Evolutionary conservation across 1,140 invertebrate species (phyloP).

Genomic region (Nixonia krombeini): DNA sequence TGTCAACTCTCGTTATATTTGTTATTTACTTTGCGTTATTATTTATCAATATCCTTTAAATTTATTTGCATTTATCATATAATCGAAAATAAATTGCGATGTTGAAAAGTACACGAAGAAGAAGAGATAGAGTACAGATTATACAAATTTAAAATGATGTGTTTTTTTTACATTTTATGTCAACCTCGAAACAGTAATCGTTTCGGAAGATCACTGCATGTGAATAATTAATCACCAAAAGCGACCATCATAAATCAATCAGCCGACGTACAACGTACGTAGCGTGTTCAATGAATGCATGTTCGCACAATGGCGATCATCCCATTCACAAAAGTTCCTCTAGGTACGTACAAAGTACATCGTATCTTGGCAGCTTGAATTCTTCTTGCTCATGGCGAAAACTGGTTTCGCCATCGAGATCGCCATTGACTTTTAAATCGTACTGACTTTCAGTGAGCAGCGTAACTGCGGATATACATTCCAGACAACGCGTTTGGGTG

Average conservation of each 20-base stretch:
- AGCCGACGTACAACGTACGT: slow-evolving; percentile 8
- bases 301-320: slow-evolving; percentile 33
- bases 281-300: slow-evolving; percentile 36
- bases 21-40: not conserved
- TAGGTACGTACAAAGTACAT: slow-evolving; percentile 25
- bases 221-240: not conserved
- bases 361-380: slow-evolving; percentile 15
- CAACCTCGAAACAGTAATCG: not conserved
- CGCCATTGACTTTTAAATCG: slow-evolving; percentile 54
- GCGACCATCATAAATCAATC: slow-evolving; percentile 31
- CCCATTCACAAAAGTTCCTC: slow-evolving; percentile 52
- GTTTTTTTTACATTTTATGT: not conserved
- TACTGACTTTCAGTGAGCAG: slow-evolving; percentile 40
- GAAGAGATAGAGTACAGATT: too few species aligned
- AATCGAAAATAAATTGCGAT: too few species aligned
- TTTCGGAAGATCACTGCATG: not conserved
- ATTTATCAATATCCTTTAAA: too few species aligned
- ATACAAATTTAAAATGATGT: too few species aligned
- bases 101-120: too few species aligned
- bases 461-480: slow-evolving; percentile 31
- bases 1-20: not conserved
- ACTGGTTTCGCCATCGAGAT: slow-evolving; percentile 51
- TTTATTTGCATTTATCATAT: slow-evolving; percentile 2
- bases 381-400: slow-evolving; percentile 47
- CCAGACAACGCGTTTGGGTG: slow-evolving; percentile 31